A percentile compares a stretch with the other conserved stretches of the same genome.
phyloP scores from a whole-genome alignment of 2,113 vertebrate species.

The Urocolius indicus region DNA sequence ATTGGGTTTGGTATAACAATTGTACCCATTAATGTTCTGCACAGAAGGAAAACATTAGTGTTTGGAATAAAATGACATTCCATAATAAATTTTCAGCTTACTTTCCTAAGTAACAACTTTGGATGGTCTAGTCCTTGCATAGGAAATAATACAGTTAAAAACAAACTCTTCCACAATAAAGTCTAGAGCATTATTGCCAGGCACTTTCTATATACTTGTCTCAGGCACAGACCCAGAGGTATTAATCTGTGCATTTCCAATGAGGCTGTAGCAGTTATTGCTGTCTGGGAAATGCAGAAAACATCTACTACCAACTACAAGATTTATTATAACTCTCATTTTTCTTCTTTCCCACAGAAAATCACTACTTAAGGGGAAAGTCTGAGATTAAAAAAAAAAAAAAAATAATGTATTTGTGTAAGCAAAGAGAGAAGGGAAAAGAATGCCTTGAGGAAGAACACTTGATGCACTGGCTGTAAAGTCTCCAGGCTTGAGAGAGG shows the following conservation, averaged over 20 bases:
- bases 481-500: background rate
- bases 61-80: background rate
- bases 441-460: background rate
- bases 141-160: background rate
- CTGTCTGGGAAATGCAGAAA: background rate
- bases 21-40: background rate
- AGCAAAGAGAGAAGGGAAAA: background rate
- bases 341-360: background rate
- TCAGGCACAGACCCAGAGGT: background rate
- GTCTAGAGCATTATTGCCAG: background rate
- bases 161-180: background rate
- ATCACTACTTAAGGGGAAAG: background rate
- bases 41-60: background rate
- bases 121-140: background rate
- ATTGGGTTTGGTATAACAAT: background rate
- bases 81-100: background rate
- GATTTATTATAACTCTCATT: background rate
- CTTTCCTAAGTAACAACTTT: background rate
- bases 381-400: too few relatives aligned
- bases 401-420: rapidly evolving
- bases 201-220: background rate
- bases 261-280: background rate
- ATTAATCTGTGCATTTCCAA: background rate
- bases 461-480: background rate
- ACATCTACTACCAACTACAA: background rate